A percentile compares a stretch with the other conserved stretches of the same genome.
Evolutionary conservation across 2,888 invertebrate species (phyloP).

Genomic region (Cerceris ruficornis): DNA sequence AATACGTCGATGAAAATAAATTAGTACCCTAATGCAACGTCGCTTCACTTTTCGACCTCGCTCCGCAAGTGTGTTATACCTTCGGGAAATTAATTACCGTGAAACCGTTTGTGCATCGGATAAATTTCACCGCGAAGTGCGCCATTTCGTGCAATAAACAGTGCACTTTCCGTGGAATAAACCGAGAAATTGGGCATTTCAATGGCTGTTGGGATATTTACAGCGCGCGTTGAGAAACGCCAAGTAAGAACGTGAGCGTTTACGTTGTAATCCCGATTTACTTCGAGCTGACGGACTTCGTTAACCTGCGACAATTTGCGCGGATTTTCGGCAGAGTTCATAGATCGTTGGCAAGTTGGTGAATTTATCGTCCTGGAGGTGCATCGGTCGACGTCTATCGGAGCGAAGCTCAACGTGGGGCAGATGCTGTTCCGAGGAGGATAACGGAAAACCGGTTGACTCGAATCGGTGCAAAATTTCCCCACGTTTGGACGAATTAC

Average conservation of each 20-base stretch:
- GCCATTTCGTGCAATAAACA: not conserved
- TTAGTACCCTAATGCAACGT: no score
- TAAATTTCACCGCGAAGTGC: not conserved
- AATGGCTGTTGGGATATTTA: not conserved
- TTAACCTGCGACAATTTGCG: constrained; percentile 3
- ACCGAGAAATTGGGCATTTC: not conserved
- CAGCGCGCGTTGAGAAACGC: no score
- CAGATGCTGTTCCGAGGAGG: no score
- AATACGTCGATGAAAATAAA: no score
- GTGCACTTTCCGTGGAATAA: no score
- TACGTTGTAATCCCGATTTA: constrained; percentile 14
- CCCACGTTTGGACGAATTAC: no score
- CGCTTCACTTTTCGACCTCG: not conserved
- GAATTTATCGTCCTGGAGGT: not conserved
- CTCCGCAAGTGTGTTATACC: not conserved
- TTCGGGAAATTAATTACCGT: constrained; percentile 2
- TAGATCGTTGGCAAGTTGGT: not conserved
- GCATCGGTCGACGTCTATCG: not conserved
- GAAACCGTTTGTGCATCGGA: not conserved
- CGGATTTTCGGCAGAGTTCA: constrained; percentile 31
- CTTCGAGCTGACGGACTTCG: constrained; percentile 18
- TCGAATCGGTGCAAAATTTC: no score
- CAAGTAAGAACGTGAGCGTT: constrained; percentile 18
- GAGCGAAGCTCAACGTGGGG: no score
- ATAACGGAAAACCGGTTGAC: no score